Conservation (phyloP, 2,797 vertebrate genomes). For the Oreochromis grahami region DNA sequence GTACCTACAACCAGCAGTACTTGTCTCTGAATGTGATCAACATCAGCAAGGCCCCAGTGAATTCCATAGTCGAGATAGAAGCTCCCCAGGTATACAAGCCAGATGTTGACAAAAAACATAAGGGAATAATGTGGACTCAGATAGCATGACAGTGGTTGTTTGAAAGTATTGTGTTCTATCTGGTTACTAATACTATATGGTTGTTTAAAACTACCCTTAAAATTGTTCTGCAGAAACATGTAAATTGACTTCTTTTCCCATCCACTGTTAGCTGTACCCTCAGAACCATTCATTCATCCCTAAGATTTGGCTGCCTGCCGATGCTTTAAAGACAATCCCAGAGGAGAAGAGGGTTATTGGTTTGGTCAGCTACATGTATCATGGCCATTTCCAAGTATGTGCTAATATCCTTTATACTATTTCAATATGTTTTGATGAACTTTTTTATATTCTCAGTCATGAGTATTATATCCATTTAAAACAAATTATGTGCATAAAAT, state of each 20-base stretch:
- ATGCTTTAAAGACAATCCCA: constrained; percentile 1
- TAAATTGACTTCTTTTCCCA: background rate
- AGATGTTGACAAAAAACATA: background rate
- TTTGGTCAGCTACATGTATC: constrained; percentile 39
- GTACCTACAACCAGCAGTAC: background rate
- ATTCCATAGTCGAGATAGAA: background rate
- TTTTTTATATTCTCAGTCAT: background rate
- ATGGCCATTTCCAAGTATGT: constrained; percentile 48
- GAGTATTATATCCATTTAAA: background rate
- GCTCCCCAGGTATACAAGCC: constrained; percentile 38
- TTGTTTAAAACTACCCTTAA: background rate
- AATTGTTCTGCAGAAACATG: background rate
- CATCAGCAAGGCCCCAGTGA: background rate
- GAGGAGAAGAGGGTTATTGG: background rate
- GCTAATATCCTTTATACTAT: background rate
- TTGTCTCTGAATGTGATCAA: constrained; percentile 21
- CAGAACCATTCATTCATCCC: background rate
- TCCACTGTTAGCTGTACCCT: constrained; percentile 6
- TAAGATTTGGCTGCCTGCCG: constrained; percentile 37
- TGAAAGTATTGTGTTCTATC: background rate
- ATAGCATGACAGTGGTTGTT: background rate
- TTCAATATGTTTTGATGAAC: background rate
- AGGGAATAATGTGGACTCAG: background rate
- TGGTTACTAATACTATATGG: background rate
- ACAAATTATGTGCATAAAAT: background rate